phyloP scores from a whole-genome alignment of 2,888 invertebrate species.

The Acrobasis repandana region DNA sequence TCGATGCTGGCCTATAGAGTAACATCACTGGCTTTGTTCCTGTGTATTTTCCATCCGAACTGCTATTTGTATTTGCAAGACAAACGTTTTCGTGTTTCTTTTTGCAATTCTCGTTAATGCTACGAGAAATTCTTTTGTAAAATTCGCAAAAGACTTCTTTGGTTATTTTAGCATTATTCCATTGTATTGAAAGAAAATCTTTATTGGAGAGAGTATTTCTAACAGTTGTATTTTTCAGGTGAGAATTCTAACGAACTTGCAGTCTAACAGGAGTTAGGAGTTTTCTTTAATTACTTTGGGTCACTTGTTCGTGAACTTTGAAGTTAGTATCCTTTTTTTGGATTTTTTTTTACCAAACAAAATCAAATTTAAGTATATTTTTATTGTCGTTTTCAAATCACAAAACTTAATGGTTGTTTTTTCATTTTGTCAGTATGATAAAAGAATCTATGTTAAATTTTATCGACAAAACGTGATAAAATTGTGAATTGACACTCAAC shows the following conservation, averaged over 20 bases:
- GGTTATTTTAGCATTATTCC: slow-evolving; percentile 6
- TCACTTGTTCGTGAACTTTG: slow-evolving; percentile 13
- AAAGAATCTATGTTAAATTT: too few species aligned
- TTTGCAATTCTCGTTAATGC: slow-evolving; percentile 19
- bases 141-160: slow-evolving; percentile 5
- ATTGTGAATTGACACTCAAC: too few species aligned
- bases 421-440: too few species aligned
- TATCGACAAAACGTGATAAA: too few species aligned
- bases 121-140: slow-evolving; percentile 14
- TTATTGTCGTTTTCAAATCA: neutral
- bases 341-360: slow-evolving; percentile 14
- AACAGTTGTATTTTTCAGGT: neutral
- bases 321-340: neutral
- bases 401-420: neutral
- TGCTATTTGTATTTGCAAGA: slow-evolving; percentile 19
- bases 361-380: slow-evolving; percentile 3
- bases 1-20: neutral
- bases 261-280: slow-evolving; percentile 3
- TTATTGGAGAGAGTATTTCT: neutral
- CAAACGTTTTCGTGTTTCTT: slow-evolving; percentile 19
- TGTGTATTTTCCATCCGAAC: slow-evolving; percentile 14
- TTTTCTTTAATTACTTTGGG: slow-evolving; percentile 22
- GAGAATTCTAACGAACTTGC: neutral
- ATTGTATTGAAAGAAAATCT: slow-evolving; percentile 6
- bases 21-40: slow-evolving; percentile 8